Conservation (phyloP, 2,797 vertebrate genomes). For the Lagothrix lagotricha region DNA sequence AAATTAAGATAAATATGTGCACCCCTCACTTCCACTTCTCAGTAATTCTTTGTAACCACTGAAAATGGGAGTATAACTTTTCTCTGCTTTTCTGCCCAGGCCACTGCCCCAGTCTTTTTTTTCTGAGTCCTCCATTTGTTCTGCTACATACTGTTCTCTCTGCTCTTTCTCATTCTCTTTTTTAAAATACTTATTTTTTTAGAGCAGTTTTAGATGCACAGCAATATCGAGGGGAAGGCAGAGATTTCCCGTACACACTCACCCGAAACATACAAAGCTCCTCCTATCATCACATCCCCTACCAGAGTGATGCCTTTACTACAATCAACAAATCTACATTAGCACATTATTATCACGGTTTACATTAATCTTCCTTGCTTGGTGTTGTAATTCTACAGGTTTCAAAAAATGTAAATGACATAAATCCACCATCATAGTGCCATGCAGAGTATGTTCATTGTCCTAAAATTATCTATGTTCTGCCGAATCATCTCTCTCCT, state of each 20-base stretch:
- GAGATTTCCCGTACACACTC: neutral
- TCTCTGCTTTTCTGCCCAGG: neutral
- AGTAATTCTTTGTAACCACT: neutral
- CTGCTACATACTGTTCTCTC: neutral
- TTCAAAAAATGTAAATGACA: neutral
- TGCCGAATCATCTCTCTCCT: neutral
- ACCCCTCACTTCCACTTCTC: rapidly evolving
- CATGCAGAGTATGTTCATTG: neutral
- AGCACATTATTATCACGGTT: neutral
- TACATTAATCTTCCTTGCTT: neutral
- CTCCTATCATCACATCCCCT: neutral
- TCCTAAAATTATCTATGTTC: neutral
- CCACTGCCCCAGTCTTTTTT: neutral
- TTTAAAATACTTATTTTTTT: neutral
- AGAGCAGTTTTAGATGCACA: neutral
- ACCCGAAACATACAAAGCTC: neutral
- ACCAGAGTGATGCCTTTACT: neutral
- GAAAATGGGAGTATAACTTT: neutral
- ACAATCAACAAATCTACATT: no score
- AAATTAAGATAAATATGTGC: neutral
- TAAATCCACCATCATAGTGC: neutral
- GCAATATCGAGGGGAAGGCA: neutral
- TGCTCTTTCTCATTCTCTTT: neutral
- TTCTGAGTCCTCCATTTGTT: neutral
- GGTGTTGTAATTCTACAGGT: neutral